A percentile compares a stretch with the other conserved stretches of the same genome.
These are phyloP conservation scores for Pangasianodon hypophthalmus DNA, from an alignment of 2,113 vertebrate species.

Conservation along the genomic window DNA sequence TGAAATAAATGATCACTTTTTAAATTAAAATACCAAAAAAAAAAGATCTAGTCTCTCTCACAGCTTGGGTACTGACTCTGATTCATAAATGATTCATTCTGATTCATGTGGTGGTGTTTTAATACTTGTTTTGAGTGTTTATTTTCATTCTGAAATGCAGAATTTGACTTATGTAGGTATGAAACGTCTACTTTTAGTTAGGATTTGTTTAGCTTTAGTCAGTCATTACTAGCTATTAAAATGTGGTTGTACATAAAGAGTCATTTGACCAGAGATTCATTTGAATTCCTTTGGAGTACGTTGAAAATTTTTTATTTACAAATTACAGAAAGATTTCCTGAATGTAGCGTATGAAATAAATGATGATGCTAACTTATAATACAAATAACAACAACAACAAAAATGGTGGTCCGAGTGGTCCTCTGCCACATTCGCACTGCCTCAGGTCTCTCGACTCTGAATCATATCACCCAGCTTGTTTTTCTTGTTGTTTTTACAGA, in stretches of 20 bases:
- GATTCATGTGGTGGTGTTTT: background rate
- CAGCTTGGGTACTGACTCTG: background rate
- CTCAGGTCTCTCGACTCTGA: no score
- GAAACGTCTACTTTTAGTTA: background rate
- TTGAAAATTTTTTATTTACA: background rate
- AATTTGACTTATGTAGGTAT: background rate
- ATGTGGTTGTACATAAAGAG: background rate
- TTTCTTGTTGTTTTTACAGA: no score
- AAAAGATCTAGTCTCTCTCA: background rate
- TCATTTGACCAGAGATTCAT: background rate
- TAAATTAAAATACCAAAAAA: background rate
- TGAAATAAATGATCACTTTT: background rate
- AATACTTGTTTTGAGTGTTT: background rate
- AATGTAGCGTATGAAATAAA: background rate
- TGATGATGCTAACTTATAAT: background rate
- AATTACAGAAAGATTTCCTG: background rate
- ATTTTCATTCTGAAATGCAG: background rate
- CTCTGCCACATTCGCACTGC: no score
- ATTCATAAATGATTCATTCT: background rate
- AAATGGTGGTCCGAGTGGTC: background rate
- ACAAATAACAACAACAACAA: background rate
- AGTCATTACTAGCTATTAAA: background rate
- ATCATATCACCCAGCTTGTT: no score
- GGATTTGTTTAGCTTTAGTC: background rate
- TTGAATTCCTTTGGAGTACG: background rate